phyloP scores from a whole-genome alignment of 2,888 invertebrate genomes.

The Lumbricus terrestris region DNA sequence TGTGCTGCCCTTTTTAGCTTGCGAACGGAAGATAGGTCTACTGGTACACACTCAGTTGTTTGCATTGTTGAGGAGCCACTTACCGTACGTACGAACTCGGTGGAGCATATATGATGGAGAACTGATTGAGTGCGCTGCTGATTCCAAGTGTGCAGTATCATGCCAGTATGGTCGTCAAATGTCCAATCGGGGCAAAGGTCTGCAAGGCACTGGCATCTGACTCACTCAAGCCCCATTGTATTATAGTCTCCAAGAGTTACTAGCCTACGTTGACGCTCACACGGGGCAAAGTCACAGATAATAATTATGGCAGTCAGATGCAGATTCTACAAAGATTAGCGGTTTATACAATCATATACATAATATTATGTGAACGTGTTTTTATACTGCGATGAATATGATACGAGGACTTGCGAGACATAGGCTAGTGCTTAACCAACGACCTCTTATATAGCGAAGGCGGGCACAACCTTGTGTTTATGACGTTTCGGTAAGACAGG shows the following conservation, averaged over 20 bases:
- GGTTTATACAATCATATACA: neutral
- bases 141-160: neutral
- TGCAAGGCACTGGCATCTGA: neutral
- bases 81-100: neutral
- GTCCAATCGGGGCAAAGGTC: neutral
- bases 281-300: neutral
- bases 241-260: neutral
- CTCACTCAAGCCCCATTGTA: neutral
- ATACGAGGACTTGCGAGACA: no score
- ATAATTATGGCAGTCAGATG: neutral
- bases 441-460: no score
- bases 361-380: neutral
- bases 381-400: no score
- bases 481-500: neutral
- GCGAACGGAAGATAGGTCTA: no score
- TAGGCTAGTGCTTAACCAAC: no score
- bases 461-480: neutral
- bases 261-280: neutral
- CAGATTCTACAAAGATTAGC: neutral
- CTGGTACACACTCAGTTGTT: neutral
- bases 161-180: no score
- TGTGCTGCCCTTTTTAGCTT: neutral
- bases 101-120: neutral
- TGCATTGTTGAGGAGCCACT: neutral
- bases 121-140: neutral